Evolutionary conservation across 2,888 invertebrate species (phyloP).

Genomic region (Leptothorax acervorum): DNA sequence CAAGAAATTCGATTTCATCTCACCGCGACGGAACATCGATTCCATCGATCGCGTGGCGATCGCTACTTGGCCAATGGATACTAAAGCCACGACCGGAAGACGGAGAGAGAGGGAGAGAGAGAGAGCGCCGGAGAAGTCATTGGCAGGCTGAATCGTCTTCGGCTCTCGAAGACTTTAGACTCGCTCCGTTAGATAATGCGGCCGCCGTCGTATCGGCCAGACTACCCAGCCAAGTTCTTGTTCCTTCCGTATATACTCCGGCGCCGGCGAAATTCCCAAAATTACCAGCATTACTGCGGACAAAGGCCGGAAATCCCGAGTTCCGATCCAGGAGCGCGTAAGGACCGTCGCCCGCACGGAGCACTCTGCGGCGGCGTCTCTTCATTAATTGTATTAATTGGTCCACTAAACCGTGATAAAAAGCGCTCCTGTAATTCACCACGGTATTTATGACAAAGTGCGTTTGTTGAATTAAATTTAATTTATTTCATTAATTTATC

Average conservation of each 20-base stretch:
- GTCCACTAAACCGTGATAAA: constrained; percentile 30
- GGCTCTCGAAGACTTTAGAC: constrained; percentile 68
- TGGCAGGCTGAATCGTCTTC: constrained; percentile 67
- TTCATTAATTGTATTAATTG: constrained; percentile 55
- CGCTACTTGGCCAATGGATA: constrained; percentile 64
- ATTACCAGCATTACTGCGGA: constrained; percentile 74
- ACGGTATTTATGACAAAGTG: neutral
- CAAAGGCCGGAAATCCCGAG: constrained; percentile 69
- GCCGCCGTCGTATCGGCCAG: constrained; percentile 70
- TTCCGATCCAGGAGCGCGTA: constrained; percentile 63
- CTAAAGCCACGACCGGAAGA: constrained; percentile 60
- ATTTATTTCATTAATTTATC: neutral
- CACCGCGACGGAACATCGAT: constrained; percentile 64
- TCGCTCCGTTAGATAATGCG: constrained; percentile 79
- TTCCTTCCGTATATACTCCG: constrained; percentile 61
- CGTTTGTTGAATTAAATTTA: neutral
- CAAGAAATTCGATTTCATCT: constrained; percentile 66
- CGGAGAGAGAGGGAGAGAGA: constrained; percentile 59
- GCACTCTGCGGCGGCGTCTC: constrained; percentile 6
- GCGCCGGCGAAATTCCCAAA: constrained; percentile 72
- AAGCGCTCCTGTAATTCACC: neutral
- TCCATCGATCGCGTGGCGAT: constrained; percentile 66
- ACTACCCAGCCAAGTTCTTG: constrained; percentile 70
- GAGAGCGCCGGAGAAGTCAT: constrained; percentile 61
- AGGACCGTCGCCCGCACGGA: constrained; percentile 33